Evolutionary conservation across 2,797 vertebrate species (phyloP).

Genomic region (Danio albolineatus): DNA sequence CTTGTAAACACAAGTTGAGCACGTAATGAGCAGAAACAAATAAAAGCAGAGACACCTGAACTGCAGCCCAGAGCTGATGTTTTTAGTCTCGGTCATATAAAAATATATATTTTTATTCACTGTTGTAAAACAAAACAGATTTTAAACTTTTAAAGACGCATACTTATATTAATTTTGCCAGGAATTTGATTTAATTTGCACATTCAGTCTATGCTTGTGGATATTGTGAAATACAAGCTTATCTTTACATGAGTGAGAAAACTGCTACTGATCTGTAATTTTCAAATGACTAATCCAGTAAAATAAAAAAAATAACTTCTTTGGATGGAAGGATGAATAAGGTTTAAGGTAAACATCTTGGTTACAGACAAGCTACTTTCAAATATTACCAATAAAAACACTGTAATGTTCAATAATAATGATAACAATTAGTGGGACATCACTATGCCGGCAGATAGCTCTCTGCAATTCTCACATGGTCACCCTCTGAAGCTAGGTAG

Average conservation of each 20-base stretch:
- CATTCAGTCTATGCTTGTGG: neutral
- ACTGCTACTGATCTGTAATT: neutral
- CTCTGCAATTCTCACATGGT: too few relatives aligned
- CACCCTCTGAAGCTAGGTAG: too few relatives aligned
- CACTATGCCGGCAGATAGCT: too few relatives aligned
- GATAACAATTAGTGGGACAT: neutral
- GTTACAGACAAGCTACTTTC: neutral
- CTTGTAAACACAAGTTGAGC: constrained; percentile 34
- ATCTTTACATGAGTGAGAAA: neutral
- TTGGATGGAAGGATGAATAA: too few relatives aligned
- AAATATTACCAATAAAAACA: neutral
- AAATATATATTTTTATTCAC: neutral
- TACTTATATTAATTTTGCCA: neutral
- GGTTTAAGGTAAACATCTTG: too few relatives aligned
- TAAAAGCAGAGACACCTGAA: constrained; percentile 3
- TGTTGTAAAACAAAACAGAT: neutral
- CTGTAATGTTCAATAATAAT: neutral
- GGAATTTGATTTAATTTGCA: neutral
- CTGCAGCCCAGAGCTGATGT: neutral
- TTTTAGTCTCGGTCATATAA: neutral
- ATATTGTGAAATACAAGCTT: neutral
- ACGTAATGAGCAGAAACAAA: constrained; percentile 23
- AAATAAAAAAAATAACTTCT: neutral
- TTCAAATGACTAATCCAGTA: constrained; percentile 1
- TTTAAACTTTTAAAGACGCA: neutral